These are phyloP conservation scores for Enteromius radiatus DNA, from an alignment of 2,797 vertebrate species.

Conservation along the genomic window DNA sequence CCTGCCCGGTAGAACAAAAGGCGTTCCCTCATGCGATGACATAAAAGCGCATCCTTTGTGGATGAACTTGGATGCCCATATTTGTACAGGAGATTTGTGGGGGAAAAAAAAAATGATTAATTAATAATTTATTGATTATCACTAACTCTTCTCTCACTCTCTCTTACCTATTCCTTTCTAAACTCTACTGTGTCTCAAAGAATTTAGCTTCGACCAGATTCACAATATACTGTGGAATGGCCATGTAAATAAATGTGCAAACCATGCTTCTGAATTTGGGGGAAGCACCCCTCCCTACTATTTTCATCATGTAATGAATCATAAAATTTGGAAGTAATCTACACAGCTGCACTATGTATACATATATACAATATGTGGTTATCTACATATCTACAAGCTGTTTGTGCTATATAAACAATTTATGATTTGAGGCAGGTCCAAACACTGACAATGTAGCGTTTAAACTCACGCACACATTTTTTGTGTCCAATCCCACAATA, in stretches of 20 bases:
- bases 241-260: not conserved
- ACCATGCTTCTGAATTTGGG: not conserved
- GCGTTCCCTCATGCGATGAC: conserved; percentile 33
- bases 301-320: not conserved
- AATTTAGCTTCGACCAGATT: not conserved
- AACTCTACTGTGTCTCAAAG: not conserved
- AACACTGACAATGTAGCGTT: conserved; percentile 22
- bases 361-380: not conserved
- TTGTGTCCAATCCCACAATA: conserved; percentile 31
- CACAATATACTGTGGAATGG: not conserved
- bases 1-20: conserved; percentile 26
- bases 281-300: not conserved
- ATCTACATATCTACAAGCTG: conserved; percentile 2
- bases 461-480: conserved; percentile 25
- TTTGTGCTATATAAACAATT: conserved; percentile 9
- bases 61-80: conserved; percentile 12
- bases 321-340: not conserved
- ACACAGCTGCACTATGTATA: not conserved
- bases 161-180: not conserved
- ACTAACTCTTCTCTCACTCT: not conserved
- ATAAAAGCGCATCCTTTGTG: conserved; percentile 8
- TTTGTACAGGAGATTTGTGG: conserved; percentile 9
- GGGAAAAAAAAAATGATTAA: too few relatives aligned
- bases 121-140: not conserved
- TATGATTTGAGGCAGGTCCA: conserved; percentile 41